Base-by-base conservation (phyloP, 2,888 invertebrate species). In the Neuroscelio doddi region DNA sequence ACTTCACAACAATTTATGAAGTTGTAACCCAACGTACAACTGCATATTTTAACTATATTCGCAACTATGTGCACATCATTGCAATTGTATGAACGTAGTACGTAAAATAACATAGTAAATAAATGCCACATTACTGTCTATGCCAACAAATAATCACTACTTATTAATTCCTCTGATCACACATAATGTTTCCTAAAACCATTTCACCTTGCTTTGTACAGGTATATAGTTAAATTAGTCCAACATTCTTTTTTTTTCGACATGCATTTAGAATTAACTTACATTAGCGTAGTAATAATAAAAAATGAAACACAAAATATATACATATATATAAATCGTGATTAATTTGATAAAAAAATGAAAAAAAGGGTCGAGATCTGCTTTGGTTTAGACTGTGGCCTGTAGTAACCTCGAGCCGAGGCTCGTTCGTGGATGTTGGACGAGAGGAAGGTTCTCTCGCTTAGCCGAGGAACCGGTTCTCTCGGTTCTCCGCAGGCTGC, bases 361-460 rank as follows among this genome's bases (percentile, higher is more conserved):
- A 69, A 50, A 62, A 53, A 64, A 57, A 62, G 51, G 44, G 51
- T 8, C 49, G 26, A 29, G 46, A 57, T 70, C 70, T 70, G 71
- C 76, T 78, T 75, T 73, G 76, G 79, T 75, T 80, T 80, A 79
- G 79, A 76, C 73, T 74, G 77, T 80, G 79, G 78, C 78, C 80
- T 78, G 76, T 76, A 79, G 80, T 80, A 80, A 80, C 80, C 78
- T 76, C 72, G 71, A 73, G 73, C 70, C 51, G 68, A 70, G 74
- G 72, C 73, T 79, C 77, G 79, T 73, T 74, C 74, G 72, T 65
- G 71, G 67, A 50, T 51, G 34, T 63, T 59, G 64, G 47, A 45
- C 56, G 58, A 50, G 50, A 30, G 47, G 59, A 58, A 51, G 55
- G 56, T 62, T 63, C 74, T 70, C 70, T 68, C 67, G 68, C 66